Evolutionary conservation across 2,797 vertebrate species (phyloP).

Genomic region (Lacerta bilineata): DNA sequence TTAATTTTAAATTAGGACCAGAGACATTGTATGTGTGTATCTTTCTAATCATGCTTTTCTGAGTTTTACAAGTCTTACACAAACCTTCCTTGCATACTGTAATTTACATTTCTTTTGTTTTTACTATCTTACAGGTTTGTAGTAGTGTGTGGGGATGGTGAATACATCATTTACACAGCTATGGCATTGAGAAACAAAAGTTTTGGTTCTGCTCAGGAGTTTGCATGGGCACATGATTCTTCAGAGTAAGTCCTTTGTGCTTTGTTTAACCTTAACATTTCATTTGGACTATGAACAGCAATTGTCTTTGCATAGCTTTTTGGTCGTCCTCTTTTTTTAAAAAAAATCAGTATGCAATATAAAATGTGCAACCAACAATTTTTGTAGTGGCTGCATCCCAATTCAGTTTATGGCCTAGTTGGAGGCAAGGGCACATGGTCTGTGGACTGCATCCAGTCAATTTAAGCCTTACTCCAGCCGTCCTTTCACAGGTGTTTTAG

Average conservation of each 20-base stretch:
- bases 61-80: not conserved
- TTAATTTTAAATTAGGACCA: conserved; percentile 9
- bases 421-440: too few species aligned
- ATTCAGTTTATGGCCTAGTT: not conserved
- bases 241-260: conserved; percentile 89
- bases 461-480: not conserved
- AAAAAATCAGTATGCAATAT: not conserved
- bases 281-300: not conserved
- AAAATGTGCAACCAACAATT: not conserved
- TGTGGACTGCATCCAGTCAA: not conserved
- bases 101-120: conserved; percentile 12
- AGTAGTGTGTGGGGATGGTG: conserved; percentile 93
- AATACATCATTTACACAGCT: conserved; percentile 91
- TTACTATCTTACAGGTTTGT: conserved; percentile 86
- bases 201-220: conserved; percentile 98
- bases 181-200: conserved; percentile 99
- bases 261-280: not conserved
- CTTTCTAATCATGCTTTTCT: not conserved
- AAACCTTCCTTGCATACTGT: not conserved
- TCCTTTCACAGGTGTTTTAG: not conserved
- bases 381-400: not conserved
- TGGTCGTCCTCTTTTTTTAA: not conserved
- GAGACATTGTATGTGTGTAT: not conserved
- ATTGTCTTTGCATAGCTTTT: not conserved
- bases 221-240: conserved; percentile 97